Evolutionary conservation across 1,140 invertebrate species (phyloP).

Genomic region (Halyomorpha halys): DNA sequence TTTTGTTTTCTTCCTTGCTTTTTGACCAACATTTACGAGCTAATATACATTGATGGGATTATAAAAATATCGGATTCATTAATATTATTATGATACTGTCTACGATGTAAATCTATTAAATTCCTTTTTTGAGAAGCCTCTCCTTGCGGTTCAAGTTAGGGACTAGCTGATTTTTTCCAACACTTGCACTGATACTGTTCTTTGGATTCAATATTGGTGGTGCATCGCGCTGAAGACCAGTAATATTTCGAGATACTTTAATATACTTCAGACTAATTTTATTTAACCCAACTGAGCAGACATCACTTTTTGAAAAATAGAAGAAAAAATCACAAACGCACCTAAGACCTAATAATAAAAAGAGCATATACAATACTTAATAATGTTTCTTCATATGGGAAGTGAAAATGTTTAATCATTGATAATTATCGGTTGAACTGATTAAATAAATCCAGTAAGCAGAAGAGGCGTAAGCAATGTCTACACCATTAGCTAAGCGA

Average conservation of each 20-base stretch:
- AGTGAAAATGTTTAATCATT: constrained; percentile 50
- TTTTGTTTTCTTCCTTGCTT: constrained; percentile 62
- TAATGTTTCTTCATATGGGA: constrained; percentile 59
- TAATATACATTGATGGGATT: constrained; percentile 87
- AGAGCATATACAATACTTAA: constrained; percentile 68
- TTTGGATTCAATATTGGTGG: constrained; percentile 26
- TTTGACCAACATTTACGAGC: constrained; percentile 84
- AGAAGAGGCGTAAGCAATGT: too few species aligned
- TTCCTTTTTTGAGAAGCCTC: constrained; percentile 44
- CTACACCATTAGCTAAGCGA: too few species aligned
- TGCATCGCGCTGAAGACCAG: constrained; percentile 22
- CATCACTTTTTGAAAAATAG: constrained; percentile 70
- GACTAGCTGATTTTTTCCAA: constrained; percentile 39
- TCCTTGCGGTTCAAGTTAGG: constrained; percentile 32
- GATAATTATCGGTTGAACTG: too few species aligned
- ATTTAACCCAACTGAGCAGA: constrained; percentile 61
- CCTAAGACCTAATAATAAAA: constrained; percentile 58
- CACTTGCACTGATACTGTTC: constrained; percentile 33
- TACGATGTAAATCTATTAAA: constrained; percentile 53
- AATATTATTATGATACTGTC: constrained; percentile 58
- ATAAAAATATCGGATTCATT: constrained; percentile 76
- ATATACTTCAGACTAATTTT: constrained; percentile 42
- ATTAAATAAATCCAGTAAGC: too few species aligned
- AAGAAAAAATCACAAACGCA: constrained; percentile 75
- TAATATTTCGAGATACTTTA: constrained; percentile 28